These are phyloP conservation scores for Syrrhaptes paradoxus DNA, from an alignment of 2,113 vertebrate species.

Conservation along the genomic window DNA sequence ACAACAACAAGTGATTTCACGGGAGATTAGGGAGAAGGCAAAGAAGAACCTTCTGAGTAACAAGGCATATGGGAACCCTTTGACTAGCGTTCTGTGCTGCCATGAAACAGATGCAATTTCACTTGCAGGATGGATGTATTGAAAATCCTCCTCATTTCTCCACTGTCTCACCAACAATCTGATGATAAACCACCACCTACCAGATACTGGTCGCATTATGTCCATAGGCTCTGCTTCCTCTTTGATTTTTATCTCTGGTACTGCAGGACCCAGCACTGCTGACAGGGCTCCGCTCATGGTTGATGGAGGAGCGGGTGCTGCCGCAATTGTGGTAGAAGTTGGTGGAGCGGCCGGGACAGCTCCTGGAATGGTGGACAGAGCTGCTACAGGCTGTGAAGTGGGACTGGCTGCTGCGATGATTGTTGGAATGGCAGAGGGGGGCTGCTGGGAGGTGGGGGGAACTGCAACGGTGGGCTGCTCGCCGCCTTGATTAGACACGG, in stretches of 20 bases:
- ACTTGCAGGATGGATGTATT: background rate
- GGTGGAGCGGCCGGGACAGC: slow-evolving; percentile 82
- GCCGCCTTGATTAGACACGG: slow-evolving; percentile 79
- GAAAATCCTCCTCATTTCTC: background rate
- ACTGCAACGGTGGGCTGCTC: slow-evolving; percentile 84
- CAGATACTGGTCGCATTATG: slow-evolving; percentile 78
- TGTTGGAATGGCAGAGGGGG: slow-evolving; percentile 86
- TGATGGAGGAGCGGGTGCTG: slow-evolving; percentile 85
- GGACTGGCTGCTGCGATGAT: slow-evolving; percentile 87
- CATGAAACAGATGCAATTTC: background rate
- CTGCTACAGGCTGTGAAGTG: slow-evolving; percentile 84
- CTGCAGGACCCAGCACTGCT: slow-evolving; percentile 80
- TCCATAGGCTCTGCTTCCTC: slow-evolving; percentile 92
- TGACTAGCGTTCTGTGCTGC: background rate
- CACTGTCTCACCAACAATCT: background rate
- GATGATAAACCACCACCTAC: slow-evolving; percentile 53
- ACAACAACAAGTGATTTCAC: background rate
- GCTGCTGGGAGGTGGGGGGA: slow-evolving; percentile 84
- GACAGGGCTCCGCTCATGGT: slow-evolving; percentile 82
- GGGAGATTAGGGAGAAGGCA: background rate
- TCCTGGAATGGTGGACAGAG: slow-evolving; percentile 85
- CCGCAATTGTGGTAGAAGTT: slow-evolving; percentile 82
- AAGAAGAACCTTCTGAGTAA: background rate
- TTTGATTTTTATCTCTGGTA: slow-evolving; percentile 91
- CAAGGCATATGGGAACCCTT: background rate